Evolutionary conservation across 2,888 invertebrate species (phyloP).

Genomic region (Thumatha senex): DNA sequence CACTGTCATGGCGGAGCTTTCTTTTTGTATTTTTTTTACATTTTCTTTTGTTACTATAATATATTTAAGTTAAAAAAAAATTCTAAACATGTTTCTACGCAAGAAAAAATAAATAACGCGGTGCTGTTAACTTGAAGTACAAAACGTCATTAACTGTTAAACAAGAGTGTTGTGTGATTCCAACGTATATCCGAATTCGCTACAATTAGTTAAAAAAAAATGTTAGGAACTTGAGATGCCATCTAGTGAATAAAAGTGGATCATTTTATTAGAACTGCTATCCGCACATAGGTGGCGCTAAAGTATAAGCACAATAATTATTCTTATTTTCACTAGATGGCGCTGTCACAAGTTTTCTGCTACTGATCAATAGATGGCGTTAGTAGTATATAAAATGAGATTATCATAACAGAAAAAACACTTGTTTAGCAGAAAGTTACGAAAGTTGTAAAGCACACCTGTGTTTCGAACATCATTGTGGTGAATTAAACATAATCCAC

Average conservation of each 20-base stretch:
- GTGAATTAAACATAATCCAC: not conserved
- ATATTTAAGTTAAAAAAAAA: no score
- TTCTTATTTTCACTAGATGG: conserved; percentile 13
- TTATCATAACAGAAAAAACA: not conserved
- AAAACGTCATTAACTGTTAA: no score
- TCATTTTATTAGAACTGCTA: no score
- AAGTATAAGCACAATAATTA: no score
- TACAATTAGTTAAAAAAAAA: no score
- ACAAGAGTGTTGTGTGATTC: no score
- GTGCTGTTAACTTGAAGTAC: no score
- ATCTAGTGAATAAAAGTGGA: conserved; percentile 14
- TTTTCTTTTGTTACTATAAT: no score
- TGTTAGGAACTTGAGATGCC: no score
- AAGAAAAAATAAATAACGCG: no score
- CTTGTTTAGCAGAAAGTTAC: conserved; percentile 19
- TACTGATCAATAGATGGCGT: conserved; percentile 27
- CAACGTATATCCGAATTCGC: no score
- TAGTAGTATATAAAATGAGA: not conserved
- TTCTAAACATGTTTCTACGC: no score
- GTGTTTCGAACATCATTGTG: conserved; percentile 3
- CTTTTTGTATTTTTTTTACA: conserved; percentile 36
- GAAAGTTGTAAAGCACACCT: conserved; percentile 27
- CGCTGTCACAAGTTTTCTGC: not conserved
- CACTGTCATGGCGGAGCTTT: conserved; percentile 70
- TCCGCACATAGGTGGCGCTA: conserved; percentile 15